Evolutionary conservation across 2,797 vertebrate species (phyloP).

Genomic region (Cephalopachus bancanus): DNA sequence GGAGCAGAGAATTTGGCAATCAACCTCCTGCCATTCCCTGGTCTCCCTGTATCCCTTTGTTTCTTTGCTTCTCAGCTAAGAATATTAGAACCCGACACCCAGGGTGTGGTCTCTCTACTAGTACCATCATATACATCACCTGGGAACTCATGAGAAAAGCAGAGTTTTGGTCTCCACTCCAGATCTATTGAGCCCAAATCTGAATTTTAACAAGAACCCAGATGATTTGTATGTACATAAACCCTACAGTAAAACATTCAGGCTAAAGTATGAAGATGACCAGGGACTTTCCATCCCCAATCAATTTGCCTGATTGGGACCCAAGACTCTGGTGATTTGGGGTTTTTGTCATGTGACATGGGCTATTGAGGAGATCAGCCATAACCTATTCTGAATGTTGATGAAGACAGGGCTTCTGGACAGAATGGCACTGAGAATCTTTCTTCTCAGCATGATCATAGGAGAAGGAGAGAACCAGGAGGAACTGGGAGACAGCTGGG

Average conservation of each 20-base stretch:
- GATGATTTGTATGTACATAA: neutral
- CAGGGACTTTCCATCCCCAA: neutral
- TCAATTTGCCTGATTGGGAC: neutral
- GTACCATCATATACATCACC: neutral
- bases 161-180: neutral
- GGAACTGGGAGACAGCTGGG: neutral
- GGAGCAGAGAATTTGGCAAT: neutral
- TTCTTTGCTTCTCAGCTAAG: neutral
- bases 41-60: neutral
- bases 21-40: neutral
- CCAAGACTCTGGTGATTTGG: neutral
- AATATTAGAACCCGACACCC: neutral
- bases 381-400: neutral
- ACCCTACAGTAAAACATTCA: neutral
- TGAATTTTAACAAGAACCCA: neutral
- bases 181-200: neutral
- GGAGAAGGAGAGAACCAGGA: neutral
- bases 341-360: neutral
- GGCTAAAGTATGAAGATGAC: neutral
- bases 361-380: neutral
- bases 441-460: neutral
- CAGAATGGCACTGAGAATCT: neutral
- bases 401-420: neutral
- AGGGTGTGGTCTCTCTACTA: neutral
- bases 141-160: neutral